phyloP scores from a whole-genome alignment of 2,113 vertebrate genomes.

The Sylvietta virens region DNA sequence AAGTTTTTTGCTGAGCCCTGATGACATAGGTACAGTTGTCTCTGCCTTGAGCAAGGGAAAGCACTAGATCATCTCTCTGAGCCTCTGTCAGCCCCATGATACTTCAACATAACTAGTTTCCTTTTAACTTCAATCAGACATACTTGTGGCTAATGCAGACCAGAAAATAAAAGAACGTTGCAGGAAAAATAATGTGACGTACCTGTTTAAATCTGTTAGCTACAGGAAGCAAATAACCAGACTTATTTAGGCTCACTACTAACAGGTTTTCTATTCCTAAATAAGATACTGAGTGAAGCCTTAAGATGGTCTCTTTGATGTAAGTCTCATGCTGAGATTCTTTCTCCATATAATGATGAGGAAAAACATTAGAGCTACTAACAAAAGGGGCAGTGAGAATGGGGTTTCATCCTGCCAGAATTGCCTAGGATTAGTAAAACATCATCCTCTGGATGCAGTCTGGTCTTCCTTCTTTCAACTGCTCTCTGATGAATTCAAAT shows the following conservation, averaged over 20 bases:
- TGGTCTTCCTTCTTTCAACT: background rate
- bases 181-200: background rate
- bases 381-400: background rate
- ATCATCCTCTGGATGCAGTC: background rate
- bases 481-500: background rate
- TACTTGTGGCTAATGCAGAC: background rate
- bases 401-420: slow-evolving; percentile 8
- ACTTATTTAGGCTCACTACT: background rate
- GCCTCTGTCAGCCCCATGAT: background rate
- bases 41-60: background rate
- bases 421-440: slow-evolving; percentile 25
- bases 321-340: slow-evolving; percentile 17
- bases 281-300: background rate
- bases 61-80: slow-evolving; percentile 14
- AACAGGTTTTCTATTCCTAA: slow-evolving; percentile 18
- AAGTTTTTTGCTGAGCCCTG: slow-evolving; percentile 2
- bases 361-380: background rate
- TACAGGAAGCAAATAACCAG: background rate
- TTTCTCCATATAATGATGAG: slow-evolving; percentile 1
- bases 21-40: background rate
- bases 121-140: slow-evolving; percentile 10
- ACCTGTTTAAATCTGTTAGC: background rate
- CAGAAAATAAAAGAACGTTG: background rate
- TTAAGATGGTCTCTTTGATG: slow-evolving; percentile 30
- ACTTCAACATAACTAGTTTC: slow-evolving; percentile 1